Evolutionary conservation across 1,140 invertebrate species (phyloP).

Genomic region (Drosophila ercepeae): DNA sequence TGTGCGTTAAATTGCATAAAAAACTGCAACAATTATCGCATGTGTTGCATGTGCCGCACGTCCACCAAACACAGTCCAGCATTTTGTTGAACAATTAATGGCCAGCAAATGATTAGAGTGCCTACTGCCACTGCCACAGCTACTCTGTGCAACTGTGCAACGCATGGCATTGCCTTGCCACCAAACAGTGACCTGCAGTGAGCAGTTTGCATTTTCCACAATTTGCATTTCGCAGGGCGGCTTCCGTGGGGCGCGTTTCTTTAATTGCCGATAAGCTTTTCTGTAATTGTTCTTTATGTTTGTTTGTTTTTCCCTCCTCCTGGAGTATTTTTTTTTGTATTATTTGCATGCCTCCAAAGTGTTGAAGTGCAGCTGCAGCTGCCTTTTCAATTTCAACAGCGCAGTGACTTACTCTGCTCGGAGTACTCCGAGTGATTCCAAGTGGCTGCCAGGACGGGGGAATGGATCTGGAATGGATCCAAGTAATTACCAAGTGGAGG

Average conservation of each 20-base stretch:
- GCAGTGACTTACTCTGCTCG: slow-evolving; percentile 11
- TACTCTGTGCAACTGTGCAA: not conserved
- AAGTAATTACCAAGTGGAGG: slow-evolving; percentile 42
- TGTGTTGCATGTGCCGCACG: slow-evolving; percentile 24
- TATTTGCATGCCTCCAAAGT: slow-evolving; percentile 52
- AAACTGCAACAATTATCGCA: slow-evolving; percentile 43
- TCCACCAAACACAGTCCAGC: not conserved
- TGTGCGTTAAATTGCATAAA: slow-evolving; percentile 47
- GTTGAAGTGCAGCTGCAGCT: slow-evolving; percentile 52
- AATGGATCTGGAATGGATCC: slow-evolving; percentile 46
- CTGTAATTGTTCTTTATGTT: slow-evolving; percentile 55
- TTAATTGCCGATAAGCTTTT: slow-evolving; percentile 48
- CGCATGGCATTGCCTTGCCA: not conserved
- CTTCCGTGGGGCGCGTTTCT: slow-evolving; percentile 38
- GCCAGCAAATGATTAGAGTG: slow-evolving; percentile 32
- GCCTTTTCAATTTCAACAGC: slow-evolving; percentile 4
- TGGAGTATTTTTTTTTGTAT: slow-evolving; percentile 21
- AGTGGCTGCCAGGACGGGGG: not conserved
- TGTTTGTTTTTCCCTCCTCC: slow-evolving; percentile 45
- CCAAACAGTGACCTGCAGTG: slow-evolving; percentile 27
- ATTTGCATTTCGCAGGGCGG: slow-evolving; percentile 33
- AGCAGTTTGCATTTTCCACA: slow-evolving; percentile 28
- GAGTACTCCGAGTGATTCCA: slow-evolving; percentile 9
- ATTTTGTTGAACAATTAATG: slow-evolving; percentile 45
- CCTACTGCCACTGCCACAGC: not conserved